These are phyloP conservation scores for Mylabris sibirica DNA, from an alignment of 2,888 invertebrate genomes.

Conservation along the genomic window DNA sequence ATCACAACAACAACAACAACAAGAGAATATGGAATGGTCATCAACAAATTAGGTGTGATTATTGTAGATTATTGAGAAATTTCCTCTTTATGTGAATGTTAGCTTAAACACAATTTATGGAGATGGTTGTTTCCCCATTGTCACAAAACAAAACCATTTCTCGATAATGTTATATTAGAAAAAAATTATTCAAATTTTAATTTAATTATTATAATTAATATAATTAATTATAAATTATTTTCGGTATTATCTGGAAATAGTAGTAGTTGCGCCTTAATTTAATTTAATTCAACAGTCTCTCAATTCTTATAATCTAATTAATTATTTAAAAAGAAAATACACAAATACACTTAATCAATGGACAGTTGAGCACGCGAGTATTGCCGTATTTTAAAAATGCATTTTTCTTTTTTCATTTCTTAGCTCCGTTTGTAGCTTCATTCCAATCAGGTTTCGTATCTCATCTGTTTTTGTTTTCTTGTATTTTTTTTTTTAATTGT, in stretches of 20 bases:
- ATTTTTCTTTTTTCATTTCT: constrained; percentile 12
- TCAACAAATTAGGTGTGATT: constrained; percentile 36
- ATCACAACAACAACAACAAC: constrained; percentile 26
- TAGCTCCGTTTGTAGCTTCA: constrained; percentile 39
- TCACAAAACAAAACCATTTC: constrained; percentile 12
- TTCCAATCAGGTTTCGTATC: constrained; percentile 38
- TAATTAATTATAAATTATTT: constrained; percentile 9
- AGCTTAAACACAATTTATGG: constrained; percentile 26
- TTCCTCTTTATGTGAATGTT: constrained; percentile 18
- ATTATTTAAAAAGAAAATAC: background rate
- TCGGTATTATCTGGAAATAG: constrained; percentile 11
- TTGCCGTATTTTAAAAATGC: background rate
- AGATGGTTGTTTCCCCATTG: constrained; percentile 17
- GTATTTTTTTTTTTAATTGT: constrained; percentile 38
- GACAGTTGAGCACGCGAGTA: background rate
- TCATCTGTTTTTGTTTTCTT: constrained; percentile 36
- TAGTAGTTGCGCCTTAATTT: background rate
- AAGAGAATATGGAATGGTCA: constrained; percentile 50
- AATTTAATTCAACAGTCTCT: background rate
- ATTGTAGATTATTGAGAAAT: constrained; percentile 12
- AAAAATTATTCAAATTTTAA: constrained; percentile 35
- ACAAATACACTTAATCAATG: background rate
- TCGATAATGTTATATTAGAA: constrained; percentile 30
- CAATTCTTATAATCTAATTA: background rate
- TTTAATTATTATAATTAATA: constrained; percentile 19